Conservation (phyloP, 2,113 vertebrate species). For the Agelaius phoeniceus region DNA sequence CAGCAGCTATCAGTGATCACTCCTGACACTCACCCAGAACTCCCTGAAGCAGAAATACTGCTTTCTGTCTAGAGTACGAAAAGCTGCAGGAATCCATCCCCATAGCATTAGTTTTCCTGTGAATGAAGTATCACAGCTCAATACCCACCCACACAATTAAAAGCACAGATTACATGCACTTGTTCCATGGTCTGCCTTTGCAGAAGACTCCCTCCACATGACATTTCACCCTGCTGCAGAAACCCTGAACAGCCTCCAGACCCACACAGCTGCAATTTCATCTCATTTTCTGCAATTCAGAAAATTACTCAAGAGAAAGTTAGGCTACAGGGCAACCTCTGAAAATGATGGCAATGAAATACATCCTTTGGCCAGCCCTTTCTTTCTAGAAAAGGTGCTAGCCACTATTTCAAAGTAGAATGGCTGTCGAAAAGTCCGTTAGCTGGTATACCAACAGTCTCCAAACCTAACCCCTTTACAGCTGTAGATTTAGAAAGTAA, state of each 20-base stretch:
- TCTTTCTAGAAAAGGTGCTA: neutral
- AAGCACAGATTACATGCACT: neutral
- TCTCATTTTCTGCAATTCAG: neutral
- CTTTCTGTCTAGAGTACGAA: neutral
- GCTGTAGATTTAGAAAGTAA: neutral
- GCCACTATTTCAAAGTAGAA: neutral
- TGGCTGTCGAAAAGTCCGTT: neutral
- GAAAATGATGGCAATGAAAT: neutral
- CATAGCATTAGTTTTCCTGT: rapidly evolving
- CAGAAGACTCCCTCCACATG: neutral
- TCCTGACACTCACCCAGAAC: neutral
- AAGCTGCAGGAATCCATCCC: neutral
- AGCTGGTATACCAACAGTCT: neutral
- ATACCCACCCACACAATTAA: neutral
- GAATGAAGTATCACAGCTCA: neutral
- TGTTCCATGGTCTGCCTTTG: neutral
- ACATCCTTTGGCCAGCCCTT: neutral
- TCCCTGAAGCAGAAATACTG: neutral
- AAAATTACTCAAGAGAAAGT: neutral
- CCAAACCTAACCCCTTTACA: neutral
- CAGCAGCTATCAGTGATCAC: neutral
- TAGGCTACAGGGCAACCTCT: neutral
- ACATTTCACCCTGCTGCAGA: rapidly evolving
- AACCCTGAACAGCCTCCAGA: neutral
- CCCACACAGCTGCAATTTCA: neutral